Conservation (phyloP, 1,140 invertebrate species). For the Drosophila sp. region DNA sequence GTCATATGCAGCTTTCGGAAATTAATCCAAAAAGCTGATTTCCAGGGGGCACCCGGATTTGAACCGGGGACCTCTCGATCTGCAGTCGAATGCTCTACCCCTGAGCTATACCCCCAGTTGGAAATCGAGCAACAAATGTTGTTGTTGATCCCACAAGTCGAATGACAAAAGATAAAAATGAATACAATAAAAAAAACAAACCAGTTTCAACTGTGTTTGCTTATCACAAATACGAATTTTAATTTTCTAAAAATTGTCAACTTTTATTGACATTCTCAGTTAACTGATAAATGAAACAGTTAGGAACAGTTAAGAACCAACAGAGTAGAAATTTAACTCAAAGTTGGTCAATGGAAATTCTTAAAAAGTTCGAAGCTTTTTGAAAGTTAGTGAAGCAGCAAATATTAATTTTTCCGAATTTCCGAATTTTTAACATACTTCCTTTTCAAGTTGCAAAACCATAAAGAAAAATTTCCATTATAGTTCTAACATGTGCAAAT, state of each 20-base stretch:
- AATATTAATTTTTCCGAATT: no score
- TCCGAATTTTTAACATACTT: no score
- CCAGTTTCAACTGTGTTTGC: not conserved
- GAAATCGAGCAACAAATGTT: not conserved
- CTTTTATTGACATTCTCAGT: not conserved
- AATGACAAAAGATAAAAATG: slow-evolving; percentile 30
- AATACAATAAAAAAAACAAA: not conserved
- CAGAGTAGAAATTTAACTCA: not conserved
- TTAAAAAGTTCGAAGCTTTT: no score
- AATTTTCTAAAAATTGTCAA: not conserved
- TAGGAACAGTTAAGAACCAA: not conserved
- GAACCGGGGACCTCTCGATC: slow-evolving; percentile 97
- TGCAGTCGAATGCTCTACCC: slow-evolving; percentile 97
- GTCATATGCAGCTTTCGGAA: slow-evolving; percentile 22
- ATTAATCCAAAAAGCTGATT: slow-evolving; percentile 23
- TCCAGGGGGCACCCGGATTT: slow-evolving; percentile 95
- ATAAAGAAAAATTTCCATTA: no score
- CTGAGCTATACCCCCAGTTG: slow-evolving; percentile 93
- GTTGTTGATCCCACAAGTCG: not conserved
- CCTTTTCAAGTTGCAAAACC: no score
- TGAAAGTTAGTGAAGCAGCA: no score
- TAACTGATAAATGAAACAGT: slow-evolving; percentile 2
- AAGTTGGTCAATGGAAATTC: not conserved
- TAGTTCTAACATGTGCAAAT: no score
- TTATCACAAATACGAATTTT: slow-evolving; percentile 3